Evolutionary conservation across 2,888 invertebrate genomes (phyloP).

Genomic region (Limnephilus lunatus): DNA sequence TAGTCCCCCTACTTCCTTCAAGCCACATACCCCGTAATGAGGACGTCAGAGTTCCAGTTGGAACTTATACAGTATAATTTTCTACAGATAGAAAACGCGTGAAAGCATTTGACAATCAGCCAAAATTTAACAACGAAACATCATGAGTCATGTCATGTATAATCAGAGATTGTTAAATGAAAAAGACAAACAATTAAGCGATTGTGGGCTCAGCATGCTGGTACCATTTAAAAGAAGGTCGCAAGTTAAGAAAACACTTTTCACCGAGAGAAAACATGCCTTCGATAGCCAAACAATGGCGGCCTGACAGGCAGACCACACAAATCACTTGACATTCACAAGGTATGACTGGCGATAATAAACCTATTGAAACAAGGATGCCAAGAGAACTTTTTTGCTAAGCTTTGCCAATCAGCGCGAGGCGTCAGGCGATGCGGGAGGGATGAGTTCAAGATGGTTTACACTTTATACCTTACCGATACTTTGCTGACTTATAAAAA

Average conservation of each 20-base stretch:
- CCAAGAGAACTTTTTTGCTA: slow-evolving; percentile 6
- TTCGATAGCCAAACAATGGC: neutral
- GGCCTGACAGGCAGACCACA: slow-evolving; percentile 3
- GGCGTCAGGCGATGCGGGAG: neutral
- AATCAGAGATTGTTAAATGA: neutral
- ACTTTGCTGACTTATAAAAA: neutral
- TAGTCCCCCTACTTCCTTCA: too few species aligned
- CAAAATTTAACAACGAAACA: neutral
- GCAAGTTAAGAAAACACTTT: neutral
- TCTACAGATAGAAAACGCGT: neutral
- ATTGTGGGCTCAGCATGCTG: neutral
- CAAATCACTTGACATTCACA: slow-evolving; percentile 27
- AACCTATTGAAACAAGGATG: neutral
- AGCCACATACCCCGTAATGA: too few species aligned
- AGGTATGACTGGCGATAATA: slow-evolving; percentile 25
- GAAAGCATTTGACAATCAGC: neutral
- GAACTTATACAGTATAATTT: too few species aligned
- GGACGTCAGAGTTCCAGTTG: too few species aligned
- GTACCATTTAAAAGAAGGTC: neutral
- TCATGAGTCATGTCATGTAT: neutral
- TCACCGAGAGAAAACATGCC: slow-evolving; percentile 13
- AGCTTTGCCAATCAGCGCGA: slow-evolving; percentile 8
- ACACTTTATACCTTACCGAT: neutral
- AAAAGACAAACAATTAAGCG: neutral
- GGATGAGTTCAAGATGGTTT: neutral